phyloP scores from a whole-genome alignment of 2,797 vertebrate genomes.

The Anabacerthia variegaticeps region DNA sequence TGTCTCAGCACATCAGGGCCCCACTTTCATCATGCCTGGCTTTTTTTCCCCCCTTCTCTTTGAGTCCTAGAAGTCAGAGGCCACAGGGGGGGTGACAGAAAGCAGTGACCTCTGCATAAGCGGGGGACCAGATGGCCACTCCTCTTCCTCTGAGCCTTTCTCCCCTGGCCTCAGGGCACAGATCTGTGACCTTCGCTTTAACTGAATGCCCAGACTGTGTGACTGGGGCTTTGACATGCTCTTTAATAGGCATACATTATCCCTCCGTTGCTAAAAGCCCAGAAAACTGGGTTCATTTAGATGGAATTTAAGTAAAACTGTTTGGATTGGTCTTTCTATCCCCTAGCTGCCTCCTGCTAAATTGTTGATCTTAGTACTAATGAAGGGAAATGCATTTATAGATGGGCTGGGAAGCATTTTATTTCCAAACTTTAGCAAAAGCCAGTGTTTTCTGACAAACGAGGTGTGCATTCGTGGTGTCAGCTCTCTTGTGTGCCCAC shows the following conservation, averaged over 20 bases:
- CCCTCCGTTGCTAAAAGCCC: conserved; percentile 35
- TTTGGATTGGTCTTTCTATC: conserved; percentile 57
- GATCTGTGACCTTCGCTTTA: conserved; percentile 81
- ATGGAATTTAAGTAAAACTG: conserved; percentile 60
- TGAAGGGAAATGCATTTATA: conserved; percentile 14
- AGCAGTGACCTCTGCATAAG: conserved; percentile 88
- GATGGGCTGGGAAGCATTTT: neutral
- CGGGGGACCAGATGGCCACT: conserved; percentile 85
- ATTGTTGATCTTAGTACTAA: conserved; percentile 52
- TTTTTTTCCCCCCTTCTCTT: neutral
- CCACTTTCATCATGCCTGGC: conserved; percentile 75
- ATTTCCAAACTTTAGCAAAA: conserved; percentile 7
- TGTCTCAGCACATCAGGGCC: conserved; percentile 65
- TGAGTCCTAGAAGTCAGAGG: conserved; percentile 86
- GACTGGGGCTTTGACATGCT: conserved; percentile 70
- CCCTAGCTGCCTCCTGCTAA: conserved; percentile 31
- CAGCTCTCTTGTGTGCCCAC: neutral
- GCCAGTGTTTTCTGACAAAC: neutral
- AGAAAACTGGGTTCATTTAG: conserved; percentile 40
- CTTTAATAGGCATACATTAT: conserved; percentile 54
- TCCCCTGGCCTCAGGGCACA: conserved; percentile 79
- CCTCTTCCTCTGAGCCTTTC: conserved; percentile 79
- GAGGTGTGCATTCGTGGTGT: neutral
- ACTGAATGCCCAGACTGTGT: conserved; percentile 64
- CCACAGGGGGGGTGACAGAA: conserved; percentile 76